These are phyloP conservation scores for Pterocles gutturalis DNA, from an alignment of 2,113 vertebrate genomes.

Conservation along the genomic window DNA sequence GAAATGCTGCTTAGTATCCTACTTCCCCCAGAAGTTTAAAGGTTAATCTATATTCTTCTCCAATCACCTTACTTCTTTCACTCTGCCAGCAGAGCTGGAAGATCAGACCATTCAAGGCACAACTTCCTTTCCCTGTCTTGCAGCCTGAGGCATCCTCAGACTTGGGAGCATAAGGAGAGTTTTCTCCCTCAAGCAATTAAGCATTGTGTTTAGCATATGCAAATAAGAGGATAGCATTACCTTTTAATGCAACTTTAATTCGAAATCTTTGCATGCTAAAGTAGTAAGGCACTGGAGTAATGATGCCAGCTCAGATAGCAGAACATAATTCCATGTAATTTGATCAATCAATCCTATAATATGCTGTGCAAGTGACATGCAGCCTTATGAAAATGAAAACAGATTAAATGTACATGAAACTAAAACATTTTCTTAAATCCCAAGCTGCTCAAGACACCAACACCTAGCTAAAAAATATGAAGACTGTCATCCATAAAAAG, in stretches of 20 bases:
- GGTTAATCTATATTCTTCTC: neutral
- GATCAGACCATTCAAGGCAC: neutral
- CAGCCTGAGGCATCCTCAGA: neutral
- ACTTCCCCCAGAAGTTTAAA: neutral
- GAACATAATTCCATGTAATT: neutral
- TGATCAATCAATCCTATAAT: neutral
- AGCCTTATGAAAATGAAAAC: neutral
- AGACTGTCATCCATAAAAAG: neutral
- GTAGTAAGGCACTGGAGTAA: neutral
- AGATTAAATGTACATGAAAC: neutral
- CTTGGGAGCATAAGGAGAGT: fast-evolving
- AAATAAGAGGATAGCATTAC: neutral
- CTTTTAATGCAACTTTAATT: neutral
- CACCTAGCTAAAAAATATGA: neutral
- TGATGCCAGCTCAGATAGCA: neutral
- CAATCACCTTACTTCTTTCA: neutral
- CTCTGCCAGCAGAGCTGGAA: neutral
- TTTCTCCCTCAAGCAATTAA: neutral
- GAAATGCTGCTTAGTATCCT: neutral
- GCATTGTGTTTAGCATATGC: neutral
- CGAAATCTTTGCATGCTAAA: neutral
- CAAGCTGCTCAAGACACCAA: neutral
- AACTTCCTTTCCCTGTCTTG: neutral
- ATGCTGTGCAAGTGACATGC: neutral
- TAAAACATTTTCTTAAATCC: neutral